Conservation (phyloP, 2,888 invertebrate species). For the Dysmachus trigonus region DNA sequence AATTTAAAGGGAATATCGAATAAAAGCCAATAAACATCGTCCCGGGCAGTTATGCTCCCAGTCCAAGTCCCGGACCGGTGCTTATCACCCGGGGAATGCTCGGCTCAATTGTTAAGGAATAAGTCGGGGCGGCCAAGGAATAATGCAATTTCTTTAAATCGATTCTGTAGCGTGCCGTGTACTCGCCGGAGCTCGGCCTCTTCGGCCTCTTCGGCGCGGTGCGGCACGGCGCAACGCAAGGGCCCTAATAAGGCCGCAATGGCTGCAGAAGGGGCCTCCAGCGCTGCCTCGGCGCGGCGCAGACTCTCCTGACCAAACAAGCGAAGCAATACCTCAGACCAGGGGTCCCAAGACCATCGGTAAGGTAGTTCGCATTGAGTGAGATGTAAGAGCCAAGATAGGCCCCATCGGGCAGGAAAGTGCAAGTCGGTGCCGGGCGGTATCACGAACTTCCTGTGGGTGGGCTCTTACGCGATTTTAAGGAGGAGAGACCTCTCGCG, state of each 20-base stretch:
- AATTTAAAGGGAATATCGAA: slow-evolving; percentile 11
- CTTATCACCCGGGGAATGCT: not conserved
- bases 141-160: not conserved
- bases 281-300: not conserved
- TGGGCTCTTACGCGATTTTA: slow-evolving; percentile 30
- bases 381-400: slow-evolving; percentile 46
- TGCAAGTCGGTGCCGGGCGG: not conserved
- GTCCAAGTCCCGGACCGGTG: not conserved
- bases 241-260: not conserved
- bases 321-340: not conserved
- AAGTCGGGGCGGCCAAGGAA: not conserved
- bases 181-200: not conserved
- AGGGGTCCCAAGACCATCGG: not conserved
- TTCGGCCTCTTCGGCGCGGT: no score
- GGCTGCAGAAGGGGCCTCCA: not conserved
- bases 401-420: slow-evolving; percentile 34
- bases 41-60: not conserved
- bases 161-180: not conserved
- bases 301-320: not conserved
- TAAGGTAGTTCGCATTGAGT: slow-evolving; percentile 3
- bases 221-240: no score
- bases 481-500: not conserved
- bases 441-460: slow-evolving; percentile 44
- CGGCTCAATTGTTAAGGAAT: slow-evolving; percentile 17
- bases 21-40: slow-evolving; percentile 15